Conservation (phyloP, 2,888 invertebrate species). For the Drosophila paranaensis region DNA sequence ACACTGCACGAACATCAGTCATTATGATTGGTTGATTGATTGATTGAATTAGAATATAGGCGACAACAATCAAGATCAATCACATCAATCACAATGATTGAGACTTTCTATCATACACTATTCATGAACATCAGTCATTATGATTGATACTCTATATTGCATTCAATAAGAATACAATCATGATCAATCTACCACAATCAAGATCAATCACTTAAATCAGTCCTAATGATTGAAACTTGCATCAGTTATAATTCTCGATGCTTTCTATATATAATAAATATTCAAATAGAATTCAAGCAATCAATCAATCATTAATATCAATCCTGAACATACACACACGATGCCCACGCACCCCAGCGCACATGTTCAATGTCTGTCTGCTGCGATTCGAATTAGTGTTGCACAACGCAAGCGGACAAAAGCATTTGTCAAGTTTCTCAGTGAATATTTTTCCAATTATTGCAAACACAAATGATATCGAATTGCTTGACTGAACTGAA, state of each 20-base stretch:
- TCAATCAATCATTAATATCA: not conserved
- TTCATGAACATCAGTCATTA: not conserved
- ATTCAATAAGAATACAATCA: not conserved
- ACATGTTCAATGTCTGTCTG: not conserved
- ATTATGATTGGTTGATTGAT: no score
- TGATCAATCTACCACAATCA: not conserved
- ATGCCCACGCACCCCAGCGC: not conserved
- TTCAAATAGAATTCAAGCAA: not conserved
- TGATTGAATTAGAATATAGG: no score
- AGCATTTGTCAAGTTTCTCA: slow-evolving; percentile 1
- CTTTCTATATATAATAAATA: not conserved
- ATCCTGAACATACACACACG: no score
- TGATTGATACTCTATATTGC: not conserved
- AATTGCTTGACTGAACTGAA: slow-evolving; percentile 10
- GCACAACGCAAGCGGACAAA: slow-evolving; percentile 4
- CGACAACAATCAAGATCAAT: no score
- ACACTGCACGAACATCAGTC: no score
- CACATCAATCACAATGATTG: not conserved
- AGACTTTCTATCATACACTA: not conserved
- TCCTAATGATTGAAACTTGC: not conserved
- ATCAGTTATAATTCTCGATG: no score
- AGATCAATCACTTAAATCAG: not conserved
- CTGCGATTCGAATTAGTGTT: slow-evolving; percentile 9
- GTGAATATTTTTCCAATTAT: slow-evolving; percentile 20
- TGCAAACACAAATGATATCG: slow-evolving; percentile 22